Base-by-base conservation (phyloP, 2,797 vertebrate genomes). In the Etheostoma nigrum region DNA sequence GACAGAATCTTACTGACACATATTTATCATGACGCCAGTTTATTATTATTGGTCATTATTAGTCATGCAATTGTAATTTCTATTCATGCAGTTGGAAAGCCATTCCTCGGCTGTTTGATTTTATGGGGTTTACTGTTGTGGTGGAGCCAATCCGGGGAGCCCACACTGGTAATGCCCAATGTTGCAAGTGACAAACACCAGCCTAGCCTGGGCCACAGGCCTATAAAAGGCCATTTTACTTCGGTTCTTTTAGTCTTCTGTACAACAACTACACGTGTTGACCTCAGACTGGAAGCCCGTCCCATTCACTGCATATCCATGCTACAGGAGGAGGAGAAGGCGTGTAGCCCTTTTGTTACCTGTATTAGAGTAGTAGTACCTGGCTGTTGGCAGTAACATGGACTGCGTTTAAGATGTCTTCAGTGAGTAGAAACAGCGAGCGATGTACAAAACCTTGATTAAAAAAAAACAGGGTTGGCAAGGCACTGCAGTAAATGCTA, bases 241-340 rank as follows among this genome's bases (percentile, higher is more conserved):
- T 67, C 15, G 48, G 59, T 78, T 51, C 62, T 83, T 81, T 76
- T 75, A 84, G 81, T 92, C 88, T 91, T 90, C 91, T 78, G 75
- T 90, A 88, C 90, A 93, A 92, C 92, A 92, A 86, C 89, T 91
- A 85, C 95, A 94, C 93, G 92, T 94, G 94, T 89, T 84, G 74
- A 79, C 79, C 85, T 83, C 69, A 77, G 85, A 15, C 67, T 70
- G 59, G 74, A 92, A 91, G 92, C 90, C 93, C 92, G 82, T 92
- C 94, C 94, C 93, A 88, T 91, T 83, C 85, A 72, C 87, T 84
- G 86, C 82, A 74, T 82, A 89, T 85, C 84, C 90, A 84, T 53
- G 75, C 89, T 74, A 79, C 72, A 78, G 82, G 72, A 84, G 89
- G 86, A 86, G 90, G 86, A 90, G 89, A 88, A 92, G 89, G 91